Evolutionary conservation across 2,888 invertebrate genomes (phyloP), one percentile per base, ranked within the genome.

Genomic region (Cristatella mucedo): DNA sequence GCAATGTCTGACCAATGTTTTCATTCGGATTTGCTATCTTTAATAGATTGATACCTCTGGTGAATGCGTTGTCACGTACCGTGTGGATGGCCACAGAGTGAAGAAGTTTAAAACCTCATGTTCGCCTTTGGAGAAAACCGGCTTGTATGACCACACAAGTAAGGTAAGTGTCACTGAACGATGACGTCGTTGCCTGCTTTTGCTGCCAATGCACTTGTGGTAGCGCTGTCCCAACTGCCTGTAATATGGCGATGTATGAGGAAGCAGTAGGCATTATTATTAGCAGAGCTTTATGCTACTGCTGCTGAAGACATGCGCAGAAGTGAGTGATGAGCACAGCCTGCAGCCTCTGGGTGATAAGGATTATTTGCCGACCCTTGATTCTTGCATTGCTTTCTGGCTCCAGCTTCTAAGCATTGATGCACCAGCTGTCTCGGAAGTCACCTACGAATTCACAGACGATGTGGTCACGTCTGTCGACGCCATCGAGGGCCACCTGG

Each of bases 151-250:
- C 13, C 36, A n/a, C 6, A 15, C 24, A 5, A 36, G 26, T 29
- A 36, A 36, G 36, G 36, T 36, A 13, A 33, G 31, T 5, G 31
- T 31, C n/a, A n/a, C n/a, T n/a, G n/a, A n/a, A n/a, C n/a, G n/a
- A n/a, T n/a, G n/a, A n/a, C n/a, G n/a, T n/a, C n/a, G n/a, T n/a
- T n/a, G n/a, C n/a, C n/a, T n/a, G n/a, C n/a, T n/a, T n/a, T 26
- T 26, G 26, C 26, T 26, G 7, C 7, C n/a, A 26, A 7, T 7
- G n/a, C 7, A n/a, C 26, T n/a, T n/a, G 26, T 26, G 26, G n/a
- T 26, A 11, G 9, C 7, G 26, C 7, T n/a, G n/a, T 11, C 7
- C 7, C 7, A 26, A 26, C 26, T 26, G 26, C 7, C 7, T 11
- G 26, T 26, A 11, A 26, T 26, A 26, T 26, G n/a, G n/a, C n/a